Percentiles rank a stretch among this genome's conserved stretches.
Conservation (phyloP, 2,113 vertebrate species). For the Bos indicus region DNA sequence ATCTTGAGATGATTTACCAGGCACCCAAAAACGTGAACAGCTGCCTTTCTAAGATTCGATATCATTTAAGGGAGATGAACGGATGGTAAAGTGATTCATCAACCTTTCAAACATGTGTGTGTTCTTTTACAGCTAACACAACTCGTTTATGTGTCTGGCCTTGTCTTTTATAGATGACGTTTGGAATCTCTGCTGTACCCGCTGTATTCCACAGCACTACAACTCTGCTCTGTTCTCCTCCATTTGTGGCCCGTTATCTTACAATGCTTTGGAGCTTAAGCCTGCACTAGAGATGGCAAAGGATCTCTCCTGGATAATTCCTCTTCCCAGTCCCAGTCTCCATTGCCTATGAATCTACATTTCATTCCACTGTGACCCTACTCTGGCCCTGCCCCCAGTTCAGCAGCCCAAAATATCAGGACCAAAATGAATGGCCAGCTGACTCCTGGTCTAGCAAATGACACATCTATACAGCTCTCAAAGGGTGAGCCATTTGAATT, state of each 20-base stretch:
- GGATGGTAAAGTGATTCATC: neutral
- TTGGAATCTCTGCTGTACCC: neutral
- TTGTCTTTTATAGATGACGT: slow-evolving; percentile 1
- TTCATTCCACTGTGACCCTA: neutral
- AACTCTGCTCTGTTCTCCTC: neutral
- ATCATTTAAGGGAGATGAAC: neutral
- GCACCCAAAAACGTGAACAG: slow-evolving; percentile 11
- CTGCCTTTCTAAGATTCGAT: slow-evolving; percentile 37
- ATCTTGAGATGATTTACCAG: slow-evolving; percentile 53
- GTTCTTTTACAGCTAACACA: neutral
- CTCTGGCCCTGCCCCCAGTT: neutral
- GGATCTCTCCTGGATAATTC: neutral
- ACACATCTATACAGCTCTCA: neutral
- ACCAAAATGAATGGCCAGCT: neutral
- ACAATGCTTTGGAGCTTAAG: neutral
- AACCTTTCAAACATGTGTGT: neutral
- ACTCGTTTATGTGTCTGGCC: neutral
- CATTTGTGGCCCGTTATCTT: neutral
- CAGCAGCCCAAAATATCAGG: neutral
- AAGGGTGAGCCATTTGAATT: neutral
- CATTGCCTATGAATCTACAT: neutral
- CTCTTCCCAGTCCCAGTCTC: neutral
- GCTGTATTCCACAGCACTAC: neutral
- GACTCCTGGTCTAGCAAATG: neutral
- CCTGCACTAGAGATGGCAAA: neutral